Conservation (phyloP, 2,797 vertebrate genomes). For the Gadopsis bispinosus region DNA sequence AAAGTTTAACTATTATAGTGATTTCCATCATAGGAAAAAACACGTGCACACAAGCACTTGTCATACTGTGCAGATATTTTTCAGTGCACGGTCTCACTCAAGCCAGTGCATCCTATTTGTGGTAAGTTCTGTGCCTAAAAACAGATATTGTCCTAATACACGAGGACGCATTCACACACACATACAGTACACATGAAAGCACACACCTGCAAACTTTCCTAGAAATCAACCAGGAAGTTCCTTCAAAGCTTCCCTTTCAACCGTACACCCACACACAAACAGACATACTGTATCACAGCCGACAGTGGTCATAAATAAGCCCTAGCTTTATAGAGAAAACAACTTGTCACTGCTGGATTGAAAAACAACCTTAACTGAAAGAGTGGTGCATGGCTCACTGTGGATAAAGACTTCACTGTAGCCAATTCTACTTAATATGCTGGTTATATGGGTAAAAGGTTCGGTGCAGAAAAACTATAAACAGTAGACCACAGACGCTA, state of each 20-base stretch:
- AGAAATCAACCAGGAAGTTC: slow-evolving; percentile 37
- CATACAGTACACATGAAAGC: slow-evolving; percentile 16
- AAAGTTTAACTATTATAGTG: slow-evolving; percentile 7
- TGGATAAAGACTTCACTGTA: slow-evolving; percentile 12
- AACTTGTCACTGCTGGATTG: slow-evolving; percentile 30
- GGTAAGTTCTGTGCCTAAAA: slow-evolving; percentile 5
- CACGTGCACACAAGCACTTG: background rate
- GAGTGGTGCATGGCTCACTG: background rate
- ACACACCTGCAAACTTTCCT: slow-evolving; percentile 27
- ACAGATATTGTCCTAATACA: slow-evolving; percentile 1
- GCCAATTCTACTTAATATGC: background rate
- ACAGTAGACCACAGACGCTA: background rate
- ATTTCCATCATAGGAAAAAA: slow-evolving; percentile 6
- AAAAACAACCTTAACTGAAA: slow-evolving; percentile 35
- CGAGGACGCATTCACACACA: slow-evolving; percentile 2
- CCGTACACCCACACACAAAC: slow-evolving; percentile 11
- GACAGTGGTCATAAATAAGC: slow-evolving; percentile 55
- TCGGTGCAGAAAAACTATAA: background rate
- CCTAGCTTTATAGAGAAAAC: slow-evolving; percentile 37
- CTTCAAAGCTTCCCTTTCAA: slow-evolving; percentile 21
- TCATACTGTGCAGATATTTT: slow-evolving; percentile 11
- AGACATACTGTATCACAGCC: slow-evolving; percentile 25
- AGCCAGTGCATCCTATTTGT: background rate
- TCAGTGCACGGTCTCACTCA: slow-evolving; percentile 21
- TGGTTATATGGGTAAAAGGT: background rate